Percentiles rank a stretch among this genome's conserved stretches.
These are phyloP conservation scores for Phymatocera aterrima DNA, from an alignment of 2,888 invertebrate species.

Conservation along the genomic window DNA sequence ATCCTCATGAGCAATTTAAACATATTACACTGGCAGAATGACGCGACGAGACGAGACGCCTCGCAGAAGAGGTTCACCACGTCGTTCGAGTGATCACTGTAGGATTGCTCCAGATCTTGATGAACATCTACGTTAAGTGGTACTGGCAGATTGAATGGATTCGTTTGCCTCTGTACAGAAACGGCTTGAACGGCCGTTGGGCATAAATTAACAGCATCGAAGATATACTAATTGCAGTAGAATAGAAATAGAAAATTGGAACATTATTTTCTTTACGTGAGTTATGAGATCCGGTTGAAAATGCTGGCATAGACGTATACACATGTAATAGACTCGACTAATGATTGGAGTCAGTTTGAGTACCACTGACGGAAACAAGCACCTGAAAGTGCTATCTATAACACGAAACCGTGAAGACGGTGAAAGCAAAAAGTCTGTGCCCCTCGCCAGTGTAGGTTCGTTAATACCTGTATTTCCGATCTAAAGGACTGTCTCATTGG, in stretches of 20 bases:
- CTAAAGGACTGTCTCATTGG: conserved; percentile 8
- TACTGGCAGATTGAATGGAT: conserved; percentile 13
- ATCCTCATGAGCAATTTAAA: conserved; percentile 13
- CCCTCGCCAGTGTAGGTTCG: not conserved
- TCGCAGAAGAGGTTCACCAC: not conserved
- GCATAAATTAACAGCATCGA: conserved; percentile 8
- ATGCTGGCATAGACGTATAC: too few relatives aligned
- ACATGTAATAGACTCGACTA: not conserved
- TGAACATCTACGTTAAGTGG: conserved; percentile 8
- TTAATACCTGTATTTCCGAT: conserved; percentile 19
- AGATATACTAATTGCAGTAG: not conserved
- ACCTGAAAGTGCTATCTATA: conserved; percentile 6
- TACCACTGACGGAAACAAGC: conserved; percentile 36
- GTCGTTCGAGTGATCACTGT: not conserved
- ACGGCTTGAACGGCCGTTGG: not conserved
- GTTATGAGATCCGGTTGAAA: not conserved
- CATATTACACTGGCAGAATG: not conserved
- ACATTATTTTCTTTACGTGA: not conserved
- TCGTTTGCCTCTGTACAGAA: conserved; percentile 22
- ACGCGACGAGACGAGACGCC: not conserved
- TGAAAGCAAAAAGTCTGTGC: conserved; percentile 39
- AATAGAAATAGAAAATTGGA: not conserved
- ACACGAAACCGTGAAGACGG: conserved; percentile 25
- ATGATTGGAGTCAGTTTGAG: not conserved
- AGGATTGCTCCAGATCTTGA: conserved; percentile 29